These are phyloP conservation scores for Torymus texanus DNA, from an alignment of 2,888 invertebrate species.

Conservation along the genomic window DNA sequence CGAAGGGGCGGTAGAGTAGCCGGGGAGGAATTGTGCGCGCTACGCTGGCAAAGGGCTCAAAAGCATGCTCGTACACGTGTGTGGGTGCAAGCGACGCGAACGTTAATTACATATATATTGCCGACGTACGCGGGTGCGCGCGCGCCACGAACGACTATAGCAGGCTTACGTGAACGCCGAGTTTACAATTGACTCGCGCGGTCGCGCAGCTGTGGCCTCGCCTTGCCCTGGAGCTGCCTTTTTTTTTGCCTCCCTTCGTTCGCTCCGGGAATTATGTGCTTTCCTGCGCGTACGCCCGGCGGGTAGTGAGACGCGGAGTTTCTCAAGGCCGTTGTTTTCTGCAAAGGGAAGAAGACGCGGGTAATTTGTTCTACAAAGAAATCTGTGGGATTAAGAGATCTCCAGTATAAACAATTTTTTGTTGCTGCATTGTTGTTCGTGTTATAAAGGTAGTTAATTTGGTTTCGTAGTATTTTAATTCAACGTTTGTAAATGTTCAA, in stretches of 20 bases:
- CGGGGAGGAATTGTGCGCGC: background rate
- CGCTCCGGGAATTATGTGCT: slow-evolving; percentile 10
- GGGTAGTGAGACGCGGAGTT: background rate
- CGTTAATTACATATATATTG: slow-evolving; percentile 37
- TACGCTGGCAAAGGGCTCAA: background rate
- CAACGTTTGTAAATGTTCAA: too few relatives aligned
- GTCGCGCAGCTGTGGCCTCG: slow-evolving; percentile 30
- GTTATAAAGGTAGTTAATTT: too few relatives aligned
- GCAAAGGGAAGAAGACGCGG: background rate
- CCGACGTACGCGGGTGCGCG: too few relatives aligned
- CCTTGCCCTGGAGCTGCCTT: background rate
- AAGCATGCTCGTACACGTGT: background rate
- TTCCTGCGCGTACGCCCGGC: background rate
- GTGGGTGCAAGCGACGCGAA: slow-evolving; percentile 3
- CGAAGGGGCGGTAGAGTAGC: slow-evolving; percentile 8
- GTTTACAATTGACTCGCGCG: slow-evolving; percentile 47
- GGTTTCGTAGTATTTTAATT: too few relatives aligned
- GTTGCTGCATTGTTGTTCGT: too few relatives aligned
- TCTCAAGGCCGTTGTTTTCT: slow-evolving; percentile 17
- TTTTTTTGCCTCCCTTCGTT: background rate
- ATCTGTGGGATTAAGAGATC: too few relatives aligned
- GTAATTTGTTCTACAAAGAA: too few relatives aligned
- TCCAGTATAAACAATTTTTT: too few relatives aligned
- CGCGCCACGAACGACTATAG: slow-evolving; percentile 13
- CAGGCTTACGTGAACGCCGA: slow-evolving; percentile 28